Evolutionary conservation across 2,113 vertebrate genomes (phyloP).

Genomic region (Pitta sordida): DNA sequence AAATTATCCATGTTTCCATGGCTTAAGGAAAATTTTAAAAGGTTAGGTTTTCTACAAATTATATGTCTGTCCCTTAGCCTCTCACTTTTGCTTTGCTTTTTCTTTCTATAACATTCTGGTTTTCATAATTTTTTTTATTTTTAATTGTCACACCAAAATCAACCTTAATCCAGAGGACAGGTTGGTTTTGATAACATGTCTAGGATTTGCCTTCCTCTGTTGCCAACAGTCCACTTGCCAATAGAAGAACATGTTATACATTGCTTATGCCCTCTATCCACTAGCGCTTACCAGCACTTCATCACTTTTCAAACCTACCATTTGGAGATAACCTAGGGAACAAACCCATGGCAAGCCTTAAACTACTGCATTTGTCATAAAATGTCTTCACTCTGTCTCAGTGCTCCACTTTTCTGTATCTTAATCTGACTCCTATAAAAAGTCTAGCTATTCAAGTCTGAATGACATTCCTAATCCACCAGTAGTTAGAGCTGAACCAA

Average conservation of each 20-base stretch:
- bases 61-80: not conserved
- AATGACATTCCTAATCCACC: constrained; percentile 10
- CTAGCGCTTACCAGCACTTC: not conserved
- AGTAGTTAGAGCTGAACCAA: not conserved
- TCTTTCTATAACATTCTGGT: not conserved
- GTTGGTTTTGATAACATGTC: not conserved
- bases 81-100: not conserved
- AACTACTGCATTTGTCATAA: not conserved
- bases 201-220: not conserved
- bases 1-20: not conserved
- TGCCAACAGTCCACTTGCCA: not conserved
- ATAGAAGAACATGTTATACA: not conserved
- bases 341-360: not conserved
- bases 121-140: not conserved
- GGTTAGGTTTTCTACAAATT: not conserved
- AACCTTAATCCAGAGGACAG: not conserved
- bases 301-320: not conserved
- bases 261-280: not conserved
- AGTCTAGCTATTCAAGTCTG: not conserved
- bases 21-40: not conserved
- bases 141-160: not conserved
- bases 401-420: not conserved
- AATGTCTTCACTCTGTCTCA: not conserved
- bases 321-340: not conserved
- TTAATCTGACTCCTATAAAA: not conserved